Evolutionary conservation across 2,888 invertebrate genomes (phyloP).

Genomic region (Coronaproctus castanopsis): DNA sequence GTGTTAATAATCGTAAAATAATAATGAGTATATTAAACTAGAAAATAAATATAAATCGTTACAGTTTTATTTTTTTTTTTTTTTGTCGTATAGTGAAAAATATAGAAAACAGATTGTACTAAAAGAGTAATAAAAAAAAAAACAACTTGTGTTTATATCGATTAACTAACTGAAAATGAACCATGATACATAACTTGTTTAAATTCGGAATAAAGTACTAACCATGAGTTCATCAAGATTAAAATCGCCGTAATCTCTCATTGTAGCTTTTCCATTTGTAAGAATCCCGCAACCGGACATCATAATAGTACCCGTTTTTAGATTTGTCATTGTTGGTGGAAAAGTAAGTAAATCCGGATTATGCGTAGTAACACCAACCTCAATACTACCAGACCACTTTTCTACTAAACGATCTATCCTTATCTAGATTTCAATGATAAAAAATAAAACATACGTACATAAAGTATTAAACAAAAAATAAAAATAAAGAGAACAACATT

Average conservation of each 20-base stretch:
- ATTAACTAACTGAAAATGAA: too few relatives aligned
- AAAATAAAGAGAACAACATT: too few relatives aligned
- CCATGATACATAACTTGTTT: too few relatives aligned
- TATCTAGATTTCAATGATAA: constrained; percentile 39
- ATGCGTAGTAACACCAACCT: constrained; percentile 84
- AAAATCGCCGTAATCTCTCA: constrained; percentile 77
- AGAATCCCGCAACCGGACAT: constrained; percentile 94
- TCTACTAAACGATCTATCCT: constrained; percentile 79
- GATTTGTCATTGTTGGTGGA: constrained; percentile 93
- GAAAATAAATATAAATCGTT: background rate
- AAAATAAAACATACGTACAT: too few relatives aligned
- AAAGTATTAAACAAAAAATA: too few relatives aligned
- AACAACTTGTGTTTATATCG: too few relatives aligned
- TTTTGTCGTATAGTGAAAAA: too few relatives aligned
- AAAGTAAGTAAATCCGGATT: constrained; percentile 75
- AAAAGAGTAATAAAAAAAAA: too few relatives aligned
- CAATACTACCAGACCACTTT: constrained; percentile 87
- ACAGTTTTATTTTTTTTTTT: background rate
- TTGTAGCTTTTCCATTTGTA: constrained; percentile 86
- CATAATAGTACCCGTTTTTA: constrained; percentile 72
- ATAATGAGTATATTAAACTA: too few relatives aligned
- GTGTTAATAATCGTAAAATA: too few relatives aligned
- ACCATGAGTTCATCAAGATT: constrained; percentile 81
- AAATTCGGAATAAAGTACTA: too few relatives aligned
- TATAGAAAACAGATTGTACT: too few relatives aligned